These are phyloP conservation scores for Lasioglossum villosulum DNA, from an alignment of 2,888 invertebrate species.

Conservation along the genomic window DNA sequence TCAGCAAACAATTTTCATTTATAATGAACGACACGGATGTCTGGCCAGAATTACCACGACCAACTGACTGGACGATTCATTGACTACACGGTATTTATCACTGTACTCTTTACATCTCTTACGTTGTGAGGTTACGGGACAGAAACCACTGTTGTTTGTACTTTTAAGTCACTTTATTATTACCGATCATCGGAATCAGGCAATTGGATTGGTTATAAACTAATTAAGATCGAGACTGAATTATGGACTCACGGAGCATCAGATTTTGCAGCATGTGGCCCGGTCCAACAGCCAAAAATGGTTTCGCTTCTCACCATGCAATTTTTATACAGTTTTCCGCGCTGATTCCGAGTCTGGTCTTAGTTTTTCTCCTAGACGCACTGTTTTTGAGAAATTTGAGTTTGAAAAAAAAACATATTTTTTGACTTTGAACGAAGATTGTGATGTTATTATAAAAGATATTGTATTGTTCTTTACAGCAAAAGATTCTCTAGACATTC, in stretches of 20 bases:
- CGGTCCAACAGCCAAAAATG: too few relatives aligned
- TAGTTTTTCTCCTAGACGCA: too few relatives aligned
- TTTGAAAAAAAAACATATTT: too few relatives aligned
- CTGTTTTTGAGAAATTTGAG: too few relatives aligned
- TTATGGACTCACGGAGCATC: background rate
- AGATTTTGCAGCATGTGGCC: too few relatives aligned
- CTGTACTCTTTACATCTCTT: background rate
- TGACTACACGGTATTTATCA: constrained; percentile 7
- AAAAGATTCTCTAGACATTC: too few relatives aligned
- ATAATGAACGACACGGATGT: background rate
- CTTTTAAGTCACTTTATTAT: background rate
- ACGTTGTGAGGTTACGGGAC: background rate
- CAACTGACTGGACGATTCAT: background rate
- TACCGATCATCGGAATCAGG: constrained; percentile 22
- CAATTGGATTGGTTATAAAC: constrained; percentile 9
- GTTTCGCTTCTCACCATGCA: too few relatives aligned
- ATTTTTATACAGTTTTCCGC: too few relatives aligned
- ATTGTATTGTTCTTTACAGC: too few relatives aligned
- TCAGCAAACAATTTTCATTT: background rate
- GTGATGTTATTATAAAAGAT: too few relatives aligned
- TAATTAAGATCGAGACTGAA: background rate
- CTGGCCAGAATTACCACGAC: background rate
- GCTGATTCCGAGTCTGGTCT: too few relatives aligned
- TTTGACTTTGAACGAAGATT: too few relatives aligned
- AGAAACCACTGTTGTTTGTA: background rate